Evolutionary conservation across 2,113 vertebrate species (phyloP), one percentile per base, ranked within the genome.

Genomic region (Mastomys natalensis): DNA sequence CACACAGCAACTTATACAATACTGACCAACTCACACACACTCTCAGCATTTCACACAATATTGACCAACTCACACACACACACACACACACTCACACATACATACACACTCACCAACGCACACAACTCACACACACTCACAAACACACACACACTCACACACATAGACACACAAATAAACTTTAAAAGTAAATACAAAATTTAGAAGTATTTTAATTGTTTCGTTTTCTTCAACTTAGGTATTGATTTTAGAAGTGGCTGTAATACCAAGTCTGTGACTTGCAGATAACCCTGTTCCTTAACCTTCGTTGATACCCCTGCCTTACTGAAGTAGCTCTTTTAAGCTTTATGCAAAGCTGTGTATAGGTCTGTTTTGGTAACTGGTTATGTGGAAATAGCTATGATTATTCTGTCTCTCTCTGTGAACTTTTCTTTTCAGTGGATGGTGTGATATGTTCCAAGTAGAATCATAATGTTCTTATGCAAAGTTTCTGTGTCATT

Each of bases 401-500:
- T 66, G 95, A 93, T 77, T 87, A 77, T 78, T 95, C 51, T 90
- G 62, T 82, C 53, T 34, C 92, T 90, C 58, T 34, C 92, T 90
- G 17, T 90, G 64, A 90, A 88, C 37, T 91, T 90, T 97, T 29
- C 96, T 97, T 96, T 87, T 26, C 31, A 74, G 84, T 58, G 22
- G 34, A 87, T 95, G 87, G 58, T 91, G 73, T 73, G 74, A 86
- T 19, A 53, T 70, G 51, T n/a, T 66, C 90, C 91, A 88, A 73
- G 73, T 51, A 91, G 96, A 95, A 96, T 4, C 7, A 48, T 74
- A 90, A 80, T 94, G 96, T 85, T 24, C 82, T 86, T 90, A 34
- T 94, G 89, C 43, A 93, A 94, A 97, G 58, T n/a, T 89, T 94
- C 87, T 66, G 51, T n/a, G 1, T 91, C 81, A 15, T 95, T 96